phyloP scores from a whole-genome alignment of 2,888 invertebrate species.

The Cremastobaeus sp. region DNA sequence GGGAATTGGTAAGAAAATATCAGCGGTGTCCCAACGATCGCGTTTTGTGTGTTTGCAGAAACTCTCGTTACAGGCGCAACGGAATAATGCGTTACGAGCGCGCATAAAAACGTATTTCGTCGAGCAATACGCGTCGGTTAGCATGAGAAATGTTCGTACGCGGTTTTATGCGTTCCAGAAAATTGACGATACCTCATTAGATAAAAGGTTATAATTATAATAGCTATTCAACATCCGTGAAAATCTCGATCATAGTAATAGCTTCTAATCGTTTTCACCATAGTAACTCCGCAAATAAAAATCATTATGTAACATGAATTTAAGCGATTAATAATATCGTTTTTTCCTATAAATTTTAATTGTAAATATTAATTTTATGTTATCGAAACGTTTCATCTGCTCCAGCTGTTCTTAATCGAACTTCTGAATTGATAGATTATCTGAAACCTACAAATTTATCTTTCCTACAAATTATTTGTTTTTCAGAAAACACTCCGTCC shows the following conservation, averaged over 20 bases:
- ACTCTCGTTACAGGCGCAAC: slow-evolving; percentile 38
- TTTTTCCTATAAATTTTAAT: no score
- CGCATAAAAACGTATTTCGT: slow-evolving; percentile 38
- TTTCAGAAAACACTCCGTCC: no score
- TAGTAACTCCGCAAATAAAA: no score
- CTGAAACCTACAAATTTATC: no score
- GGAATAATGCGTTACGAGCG: slow-evolving; percentile 34
- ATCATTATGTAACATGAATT: no score
- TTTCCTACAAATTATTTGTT: no score
- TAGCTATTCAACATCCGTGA: slow-evolving; percentile 32
- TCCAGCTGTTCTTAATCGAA: no score
- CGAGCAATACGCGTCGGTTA: slow-evolving; percentile 19
- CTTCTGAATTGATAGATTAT: no score
- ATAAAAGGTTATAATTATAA: slow-evolving; percentile 50
- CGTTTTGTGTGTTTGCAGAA: slow-evolving; percentile 5
- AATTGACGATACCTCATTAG: slow-evolving; percentile 55
- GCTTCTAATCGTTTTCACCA: no score
- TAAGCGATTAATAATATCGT: no score
- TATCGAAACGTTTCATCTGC: no score
- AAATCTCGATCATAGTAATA: slow-evolving; percentile 47
- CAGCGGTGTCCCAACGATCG: slow-evolving; percentile 24
- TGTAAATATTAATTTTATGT: no score
- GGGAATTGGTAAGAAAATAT: slow-evolving; percentile 38
- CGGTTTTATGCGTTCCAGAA: slow-evolving; percentile 49
- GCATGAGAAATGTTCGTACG: slow-evolving; percentile 39